Evolutionary conservation across 2,113 vertebrate genomes (phyloP).

Genomic region (Poecilia latipinna): DNA sequence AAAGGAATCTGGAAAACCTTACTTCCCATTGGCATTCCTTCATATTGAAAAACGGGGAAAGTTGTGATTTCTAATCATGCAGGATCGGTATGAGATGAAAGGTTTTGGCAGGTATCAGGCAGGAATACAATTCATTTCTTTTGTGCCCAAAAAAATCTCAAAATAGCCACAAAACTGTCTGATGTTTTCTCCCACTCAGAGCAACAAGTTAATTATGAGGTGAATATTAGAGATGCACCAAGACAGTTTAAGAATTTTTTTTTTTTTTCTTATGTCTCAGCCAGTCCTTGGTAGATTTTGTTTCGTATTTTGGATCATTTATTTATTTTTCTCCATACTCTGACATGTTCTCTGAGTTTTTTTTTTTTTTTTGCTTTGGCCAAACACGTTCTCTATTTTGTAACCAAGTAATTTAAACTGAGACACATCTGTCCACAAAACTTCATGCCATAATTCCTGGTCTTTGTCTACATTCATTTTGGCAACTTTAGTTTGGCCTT

Average conservation of each 20-base stretch:
- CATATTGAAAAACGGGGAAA: constrained; percentile 20
- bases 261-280: not conserved
- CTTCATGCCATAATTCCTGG: no score
- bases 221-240: constrained; percentile 15
- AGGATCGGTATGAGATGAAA: constrained; percentile 48
- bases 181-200: constrained; percentile 41
- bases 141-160: constrained; percentile 25
- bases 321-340: not conserved
- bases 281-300: not conserved
- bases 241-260: not conserved
- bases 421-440: no score
- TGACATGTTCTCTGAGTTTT: not conserved
- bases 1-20: constrained; percentile 11
- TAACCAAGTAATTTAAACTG: no score
- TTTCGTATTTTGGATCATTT: not conserved
- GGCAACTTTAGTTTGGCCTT: no score
- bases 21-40: constrained; percentile 9
- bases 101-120: constrained; percentile 30
- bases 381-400: no score
- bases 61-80: constrained; percentile 52
- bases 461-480: no score
- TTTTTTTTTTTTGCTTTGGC: no score
- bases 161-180: constrained; percentile 21
- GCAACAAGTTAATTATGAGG: constrained; percentile 49
- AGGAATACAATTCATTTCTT: constrained; percentile 16